These are phyloP conservation scores for Cephus sareptanus DNA, from an alignment of 2,888 invertebrate genomes.

Conservation along the genomic window DNA sequence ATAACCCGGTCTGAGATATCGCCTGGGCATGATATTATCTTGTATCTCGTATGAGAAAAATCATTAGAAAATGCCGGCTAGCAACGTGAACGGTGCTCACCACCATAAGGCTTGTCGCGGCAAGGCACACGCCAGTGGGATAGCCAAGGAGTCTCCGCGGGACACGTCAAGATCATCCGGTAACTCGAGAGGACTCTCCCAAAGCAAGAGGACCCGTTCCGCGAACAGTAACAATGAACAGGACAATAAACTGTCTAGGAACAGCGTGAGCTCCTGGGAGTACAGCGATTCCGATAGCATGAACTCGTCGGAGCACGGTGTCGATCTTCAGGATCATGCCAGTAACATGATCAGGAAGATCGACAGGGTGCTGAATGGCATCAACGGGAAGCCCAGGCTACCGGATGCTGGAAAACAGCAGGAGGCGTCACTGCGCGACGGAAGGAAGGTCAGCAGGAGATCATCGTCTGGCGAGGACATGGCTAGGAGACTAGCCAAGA, in stretches of 20 bases:
- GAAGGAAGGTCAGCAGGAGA: neutral
- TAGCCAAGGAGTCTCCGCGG: slow-evolving; percentile 64
- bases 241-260: slow-evolving; percentile 69
- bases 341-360: slow-evolving; percentile 43
- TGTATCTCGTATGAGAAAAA: neutral
- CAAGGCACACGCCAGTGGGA: slow-evolving; percentile 80
- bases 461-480: neutral
- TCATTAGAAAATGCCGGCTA: slow-evolving; percentile 62
- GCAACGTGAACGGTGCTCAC: slow-evolving; percentile 68
- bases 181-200: neutral
- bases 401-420: slow-evolving; percentile 14
- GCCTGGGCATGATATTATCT: neutral
- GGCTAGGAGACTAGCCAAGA: slow-evolving; percentile 28
- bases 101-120: slow-evolving; percentile 82
- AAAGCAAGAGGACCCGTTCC: neutral
- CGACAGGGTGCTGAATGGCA: slow-evolving; percentile 46
- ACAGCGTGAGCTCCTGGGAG: slow-evolving; percentile 75
- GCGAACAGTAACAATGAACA: slow-evolving; percentile 30
- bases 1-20: neutral
- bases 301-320: slow-evolving; percentile 64
- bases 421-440: neutral
- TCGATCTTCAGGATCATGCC: slow-evolving; percentile 34
- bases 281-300: slow-evolving; percentile 77
- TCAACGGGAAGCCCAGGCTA: slow-evolving; percentile 28
- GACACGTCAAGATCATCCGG: slow-evolving; percentile 22